Conservation (phyloP, 1,140 invertebrate species). For the Pseudomyrmex cubaensis region DNA sequence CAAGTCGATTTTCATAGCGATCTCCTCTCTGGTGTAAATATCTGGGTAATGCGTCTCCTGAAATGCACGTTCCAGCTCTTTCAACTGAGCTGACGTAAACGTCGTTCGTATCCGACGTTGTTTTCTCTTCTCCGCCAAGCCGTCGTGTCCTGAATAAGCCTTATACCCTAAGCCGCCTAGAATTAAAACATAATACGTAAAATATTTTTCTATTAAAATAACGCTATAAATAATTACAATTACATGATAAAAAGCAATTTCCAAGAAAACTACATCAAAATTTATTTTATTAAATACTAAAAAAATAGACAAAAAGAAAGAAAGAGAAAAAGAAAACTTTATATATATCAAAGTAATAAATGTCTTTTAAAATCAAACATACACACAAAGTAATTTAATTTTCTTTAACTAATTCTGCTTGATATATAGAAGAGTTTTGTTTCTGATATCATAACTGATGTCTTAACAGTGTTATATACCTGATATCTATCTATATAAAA, state of each 20-base stretch:
- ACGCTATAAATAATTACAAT: background rate
- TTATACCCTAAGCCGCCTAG: conserved; percentile 94
- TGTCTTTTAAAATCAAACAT: background rate
- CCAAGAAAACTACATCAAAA: background rate
- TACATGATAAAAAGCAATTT: background rate
- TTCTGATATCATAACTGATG: background rate
- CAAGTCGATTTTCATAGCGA: conserved; percentile 98
- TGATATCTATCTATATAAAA: conserved; percentile 17
- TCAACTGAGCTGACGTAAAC: conserved; percentile 98
- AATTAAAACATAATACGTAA: conserved; percentile 65
- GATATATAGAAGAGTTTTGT: background rate
- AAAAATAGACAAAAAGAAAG: background rate
- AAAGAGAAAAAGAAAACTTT: too few species aligned
- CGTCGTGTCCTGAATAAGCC: conserved; percentile 94
- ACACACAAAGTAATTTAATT: background rate
- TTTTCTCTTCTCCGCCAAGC: conserved; percentile 95
- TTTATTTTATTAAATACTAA: conserved; percentile 9
- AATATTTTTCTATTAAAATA: background rate
- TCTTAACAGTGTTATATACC: background rate
- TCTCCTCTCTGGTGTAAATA: conserved; percentile 99
- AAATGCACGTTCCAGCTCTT: conserved; percentile 98
- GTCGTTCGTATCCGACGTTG: conserved; percentile 97
- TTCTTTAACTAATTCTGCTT: too few species aligned
- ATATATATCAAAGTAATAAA: background rate
- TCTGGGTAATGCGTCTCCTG: conserved; percentile 99